Percentiles rank a stretch among this genome's conserved stretches.
Conservation (phyloP, 2,797 vertebrate genomes). For the Steatocranus sp. region DNA sequence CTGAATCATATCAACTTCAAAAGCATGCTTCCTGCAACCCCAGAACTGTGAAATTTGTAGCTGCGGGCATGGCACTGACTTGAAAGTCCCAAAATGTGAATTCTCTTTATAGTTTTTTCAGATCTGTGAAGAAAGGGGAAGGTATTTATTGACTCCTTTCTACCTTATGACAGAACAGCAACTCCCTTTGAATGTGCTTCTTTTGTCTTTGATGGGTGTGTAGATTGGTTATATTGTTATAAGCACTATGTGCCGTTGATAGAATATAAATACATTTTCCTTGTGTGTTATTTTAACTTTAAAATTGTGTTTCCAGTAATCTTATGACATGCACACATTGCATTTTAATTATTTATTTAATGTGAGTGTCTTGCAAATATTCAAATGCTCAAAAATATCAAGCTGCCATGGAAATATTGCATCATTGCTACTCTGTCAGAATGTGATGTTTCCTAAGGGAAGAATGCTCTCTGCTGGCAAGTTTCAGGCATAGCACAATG, state of each 20-base stretch:
- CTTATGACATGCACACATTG: not conserved
- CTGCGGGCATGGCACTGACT: slow-evolving; percentile 59
- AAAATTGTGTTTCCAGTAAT: not conserved
- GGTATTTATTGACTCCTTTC: slow-evolving; percentile 25
- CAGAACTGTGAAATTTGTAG: slow-evolving; percentile 66
- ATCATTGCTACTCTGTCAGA: not conserved
- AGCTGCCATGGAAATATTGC: not conserved
- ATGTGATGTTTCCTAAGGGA: not conserved
- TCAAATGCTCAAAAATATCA: not conserved
- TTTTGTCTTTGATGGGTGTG: not conserved
- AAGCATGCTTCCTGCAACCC: slow-evolving; percentile 56
- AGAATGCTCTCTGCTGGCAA: slow-evolving; percentile 62
- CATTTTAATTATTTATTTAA: not conserved
- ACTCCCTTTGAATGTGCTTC: not conserved
- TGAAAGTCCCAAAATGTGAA: slow-evolving; percentile 65
- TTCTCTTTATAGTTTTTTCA: slow-evolving; percentile 48
- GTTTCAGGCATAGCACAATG: not conserved
- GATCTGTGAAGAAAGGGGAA: slow-evolving; percentile 33
- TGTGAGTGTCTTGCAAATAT: not conserved
- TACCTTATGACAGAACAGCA: not conserved
- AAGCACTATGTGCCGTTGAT: not conserved
- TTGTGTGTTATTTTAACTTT: not conserved
- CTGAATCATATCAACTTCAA: slow-evolving; percentile 74
- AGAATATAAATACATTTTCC: not conserved
- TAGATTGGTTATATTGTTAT: not conserved